Evolutionary conservation across 1,140 invertebrate genomes (phyloP).

Genomic region (Eufriesea mexicana): DNA sequence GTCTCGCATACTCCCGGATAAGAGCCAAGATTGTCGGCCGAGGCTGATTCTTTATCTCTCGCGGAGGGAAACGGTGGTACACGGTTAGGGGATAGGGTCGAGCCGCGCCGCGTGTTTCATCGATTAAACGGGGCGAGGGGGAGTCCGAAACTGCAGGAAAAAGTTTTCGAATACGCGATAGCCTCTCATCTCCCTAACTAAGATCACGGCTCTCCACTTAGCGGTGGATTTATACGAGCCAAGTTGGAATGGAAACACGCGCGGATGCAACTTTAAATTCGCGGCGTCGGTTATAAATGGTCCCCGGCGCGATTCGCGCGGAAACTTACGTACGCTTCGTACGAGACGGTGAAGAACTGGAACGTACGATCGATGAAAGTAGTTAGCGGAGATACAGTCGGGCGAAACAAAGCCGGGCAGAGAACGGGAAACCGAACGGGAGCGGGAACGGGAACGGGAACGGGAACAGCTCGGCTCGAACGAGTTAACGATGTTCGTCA

Average conservation of each 20-base stretch:
- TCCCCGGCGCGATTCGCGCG: not conserved
- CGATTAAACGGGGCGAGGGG: conserved; percentile 51
- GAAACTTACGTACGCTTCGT: not conserved
- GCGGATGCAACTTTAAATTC: conserved; percentile 64
- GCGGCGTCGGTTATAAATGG: conserved; percentile 54
- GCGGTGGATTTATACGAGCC: conserved; percentile 63
- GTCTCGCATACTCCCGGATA: conserved; percentile 42
- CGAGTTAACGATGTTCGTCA: conserved; percentile 50
- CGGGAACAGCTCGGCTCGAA: not conserved
- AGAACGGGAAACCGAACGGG: conserved; percentile 4
- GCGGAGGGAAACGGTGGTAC: not conserved
- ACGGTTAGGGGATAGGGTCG: not conserved
- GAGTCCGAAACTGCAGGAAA: not conserved
- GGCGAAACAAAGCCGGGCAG: conserved; percentile 31
- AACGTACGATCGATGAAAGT: conserved; percentile 48
- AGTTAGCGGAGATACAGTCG: conserved; percentile 25
- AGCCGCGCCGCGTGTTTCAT: conserved; percentile 33
- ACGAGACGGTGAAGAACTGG: not conserved
- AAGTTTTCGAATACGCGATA: conserved; percentile 49
- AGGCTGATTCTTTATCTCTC: conserved; percentile 53
- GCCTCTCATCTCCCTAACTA: conserved; percentile 60
- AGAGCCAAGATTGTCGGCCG: conserved; percentile 38
- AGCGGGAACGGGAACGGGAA: not conserved
- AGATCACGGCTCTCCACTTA: conserved; percentile 61
- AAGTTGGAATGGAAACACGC: conserved; percentile 67